These are phyloP conservation scores for Stylophora pistillata DNA, from an alignment of 64 coral and sea anemone species.

Conservation along the genomic window DNA sequence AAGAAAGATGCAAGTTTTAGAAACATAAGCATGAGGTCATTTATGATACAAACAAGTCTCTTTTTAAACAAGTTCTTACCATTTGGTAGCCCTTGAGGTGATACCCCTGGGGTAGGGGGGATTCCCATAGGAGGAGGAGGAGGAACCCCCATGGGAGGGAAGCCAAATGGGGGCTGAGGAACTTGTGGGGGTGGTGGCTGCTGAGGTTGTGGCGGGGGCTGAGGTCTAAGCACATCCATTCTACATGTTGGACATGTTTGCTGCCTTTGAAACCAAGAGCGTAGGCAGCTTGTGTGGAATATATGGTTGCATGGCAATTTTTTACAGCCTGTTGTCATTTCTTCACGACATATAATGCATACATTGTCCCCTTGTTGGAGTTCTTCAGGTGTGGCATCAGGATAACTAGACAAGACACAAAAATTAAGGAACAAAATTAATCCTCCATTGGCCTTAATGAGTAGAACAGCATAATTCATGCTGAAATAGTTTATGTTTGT, in stretches of 20 bases:
- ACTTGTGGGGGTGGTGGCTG: slow-evolving; percentile 53
- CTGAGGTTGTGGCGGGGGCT: slow-evolving; percentile 49
- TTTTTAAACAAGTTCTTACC: neutral
- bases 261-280: slow-evolving; percentile 97
- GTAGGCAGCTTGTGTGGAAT: slow-evolving; percentile 92
- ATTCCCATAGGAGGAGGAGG: neutral
- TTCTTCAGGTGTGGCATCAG: slow-evolving; percentile 96
- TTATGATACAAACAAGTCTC: neutral
- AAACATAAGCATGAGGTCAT: neutral
- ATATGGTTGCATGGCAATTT: slow-evolving; percentile 98
- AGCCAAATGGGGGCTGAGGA: slow-evolving; percentile 53
- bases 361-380: slow-evolving; percentile 95
- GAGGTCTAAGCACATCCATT: slow-evolving; percentile 87
- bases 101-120: slow-evolving; percentile 12
- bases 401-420: slow-evolving; percentile 54
- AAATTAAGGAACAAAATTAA: neutral
- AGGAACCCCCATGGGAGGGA: slow-evolving; percentile 47
- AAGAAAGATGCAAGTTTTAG: too few relatives aligned
- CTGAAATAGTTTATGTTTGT: too few relatives aligned
- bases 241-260: slow-evolving; percentile 97
- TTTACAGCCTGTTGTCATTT: slow-evolving; percentile 96
- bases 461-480: too few relatives aligned
- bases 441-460: neutral
- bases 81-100: slow-evolving; percentile 9
- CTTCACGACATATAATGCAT: slow-evolving; percentile 97